These are phyloP conservation scores for Amazona finschi DNA, from an alignment of 2,797 vertebrate species.

Conservation along the genomic window DNA sequence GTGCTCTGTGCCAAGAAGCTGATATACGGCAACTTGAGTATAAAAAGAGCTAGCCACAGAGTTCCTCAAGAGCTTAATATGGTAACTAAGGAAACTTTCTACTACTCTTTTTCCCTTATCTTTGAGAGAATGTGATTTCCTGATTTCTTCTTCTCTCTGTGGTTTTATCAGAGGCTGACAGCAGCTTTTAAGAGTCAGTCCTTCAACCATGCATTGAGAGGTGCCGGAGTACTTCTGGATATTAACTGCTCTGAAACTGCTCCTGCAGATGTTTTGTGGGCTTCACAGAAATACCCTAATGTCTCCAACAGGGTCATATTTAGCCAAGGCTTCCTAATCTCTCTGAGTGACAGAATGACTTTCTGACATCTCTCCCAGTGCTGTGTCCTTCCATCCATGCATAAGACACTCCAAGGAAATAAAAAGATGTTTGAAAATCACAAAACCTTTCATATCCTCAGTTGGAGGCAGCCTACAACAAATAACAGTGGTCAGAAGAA, in stretches of 20 bases:
- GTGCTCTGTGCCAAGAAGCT: background rate
- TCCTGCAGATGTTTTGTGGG: background rate
- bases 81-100: background rate
- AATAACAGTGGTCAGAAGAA: background rate
- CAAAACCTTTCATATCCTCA: background rate
- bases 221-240: background rate
- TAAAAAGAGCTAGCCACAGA: background rate
- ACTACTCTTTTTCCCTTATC: background rate
- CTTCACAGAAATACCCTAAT: background rate
- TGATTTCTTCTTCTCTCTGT: background rate
- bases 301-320: background rate
- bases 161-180: background rate
- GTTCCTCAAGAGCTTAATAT: background rate
- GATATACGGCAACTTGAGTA: background rate
- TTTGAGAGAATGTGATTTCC: background rate
- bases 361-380: background rate
- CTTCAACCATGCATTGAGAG: background rate
- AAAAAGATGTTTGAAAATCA: background rate
- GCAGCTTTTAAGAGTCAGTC: background rate
- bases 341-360: background rate
- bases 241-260: background rate
- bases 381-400: background rate
- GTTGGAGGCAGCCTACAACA: background rate
- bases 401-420: background rate
- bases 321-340: background rate